phyloP scores from a whole-genome alignment of 2,888 invertebrate genomes.

The Mythimna lalbum region DNA sequence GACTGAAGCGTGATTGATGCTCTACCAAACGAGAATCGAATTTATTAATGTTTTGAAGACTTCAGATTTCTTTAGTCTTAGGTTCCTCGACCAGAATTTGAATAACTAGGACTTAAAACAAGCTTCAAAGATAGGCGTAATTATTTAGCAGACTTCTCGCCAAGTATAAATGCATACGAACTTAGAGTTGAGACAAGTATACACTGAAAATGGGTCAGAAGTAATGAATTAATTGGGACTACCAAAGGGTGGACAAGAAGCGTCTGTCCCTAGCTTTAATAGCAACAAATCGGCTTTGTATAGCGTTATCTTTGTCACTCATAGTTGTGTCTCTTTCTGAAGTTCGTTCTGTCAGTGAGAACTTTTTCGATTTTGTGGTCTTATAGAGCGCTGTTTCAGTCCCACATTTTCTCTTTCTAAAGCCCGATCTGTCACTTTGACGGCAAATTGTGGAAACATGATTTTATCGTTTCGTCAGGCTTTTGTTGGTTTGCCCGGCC shows the following conservation, averaged over 20 bases:
- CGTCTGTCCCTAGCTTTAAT: slow-evolving; percentile 14
- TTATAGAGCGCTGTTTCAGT: neutral
- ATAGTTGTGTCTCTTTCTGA: neutral
- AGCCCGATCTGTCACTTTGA: neutral
- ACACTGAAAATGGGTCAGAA: slow-evolving; percentile 29
- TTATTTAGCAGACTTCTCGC: slow-evolving; percentile 18
- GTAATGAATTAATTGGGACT: slow-evolving; percentile 45
- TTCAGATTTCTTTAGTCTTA: neutral
- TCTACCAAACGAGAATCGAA: neutral
- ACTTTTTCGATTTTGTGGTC: neutral
- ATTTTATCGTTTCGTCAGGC: neutral
- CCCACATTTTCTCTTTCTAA: neutral
- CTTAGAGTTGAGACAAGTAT: slow-evolving; percentile 24
- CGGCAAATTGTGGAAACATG: no score
- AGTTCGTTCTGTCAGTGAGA: neutral
- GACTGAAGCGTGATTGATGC: neutral
- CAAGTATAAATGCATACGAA: slow-evolving; percentile 17
- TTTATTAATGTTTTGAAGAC: neutral
- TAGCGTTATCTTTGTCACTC: neutral
- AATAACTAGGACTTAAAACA: slow-evolving; percentile 7
- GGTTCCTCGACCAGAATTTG: neutral
- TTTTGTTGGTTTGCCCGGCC: no score
- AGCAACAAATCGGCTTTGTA: neutral
- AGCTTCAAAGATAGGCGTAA: slow-evolving; percentile 5
- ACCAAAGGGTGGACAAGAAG: slow-evolving; percentile 10